Evolutionary conservation across 1,140 invertebrate genomes (phyloP).

Genomic region (Diploscapter pachys): DNA sequence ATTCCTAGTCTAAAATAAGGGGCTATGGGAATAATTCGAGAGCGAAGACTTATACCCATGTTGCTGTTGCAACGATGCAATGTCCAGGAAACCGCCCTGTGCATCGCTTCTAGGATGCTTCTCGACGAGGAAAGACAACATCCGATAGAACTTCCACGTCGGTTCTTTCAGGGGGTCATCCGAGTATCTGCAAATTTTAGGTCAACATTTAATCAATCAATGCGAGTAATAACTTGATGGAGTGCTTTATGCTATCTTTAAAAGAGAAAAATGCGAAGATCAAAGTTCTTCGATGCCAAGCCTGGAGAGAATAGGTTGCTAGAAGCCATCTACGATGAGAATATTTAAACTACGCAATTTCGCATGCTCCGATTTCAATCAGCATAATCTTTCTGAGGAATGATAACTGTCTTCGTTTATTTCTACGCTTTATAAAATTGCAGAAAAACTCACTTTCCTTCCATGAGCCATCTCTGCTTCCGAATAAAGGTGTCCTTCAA

Average conservation of each 20-base stretch:
- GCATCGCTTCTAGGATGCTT: constrained; percentile 1
- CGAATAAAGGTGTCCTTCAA: constrained; percentile 35
- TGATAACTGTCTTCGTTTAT: background rate
- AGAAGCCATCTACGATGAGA: too few species aligned
- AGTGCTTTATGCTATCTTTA: too few species aligned
- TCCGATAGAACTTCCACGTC: constrained; percentile 33
- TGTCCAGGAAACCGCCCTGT: constrained; percentile 2
- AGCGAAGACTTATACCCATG: background rate
- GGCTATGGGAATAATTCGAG: too few species aligned
- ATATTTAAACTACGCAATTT: too few species aligned
- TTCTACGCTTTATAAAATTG: background rate
- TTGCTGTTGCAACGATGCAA: constrained; percentile 6
- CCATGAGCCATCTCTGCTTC: constrained; percentile 30
- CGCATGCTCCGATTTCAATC: too few species aligned
- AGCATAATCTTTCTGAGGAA: too few species aligned
- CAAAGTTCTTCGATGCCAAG: too few species aligned
- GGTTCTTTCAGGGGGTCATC: constrained; percentile 23
- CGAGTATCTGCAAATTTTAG: constrained; percentile 12
- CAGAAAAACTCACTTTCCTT: constrained; percentile 24
- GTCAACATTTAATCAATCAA: background rate
- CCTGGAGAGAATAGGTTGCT: too few species aligned
- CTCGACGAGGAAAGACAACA: constrained; percentile 28
- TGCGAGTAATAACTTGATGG: background rate
- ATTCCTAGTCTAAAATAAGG: too few species aligned
- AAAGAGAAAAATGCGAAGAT: too few species aligned